phyloP scores from a whole-genome alignment of 2,888 invertebrate species.

The Callyntrura guangdongensis region DNA sequence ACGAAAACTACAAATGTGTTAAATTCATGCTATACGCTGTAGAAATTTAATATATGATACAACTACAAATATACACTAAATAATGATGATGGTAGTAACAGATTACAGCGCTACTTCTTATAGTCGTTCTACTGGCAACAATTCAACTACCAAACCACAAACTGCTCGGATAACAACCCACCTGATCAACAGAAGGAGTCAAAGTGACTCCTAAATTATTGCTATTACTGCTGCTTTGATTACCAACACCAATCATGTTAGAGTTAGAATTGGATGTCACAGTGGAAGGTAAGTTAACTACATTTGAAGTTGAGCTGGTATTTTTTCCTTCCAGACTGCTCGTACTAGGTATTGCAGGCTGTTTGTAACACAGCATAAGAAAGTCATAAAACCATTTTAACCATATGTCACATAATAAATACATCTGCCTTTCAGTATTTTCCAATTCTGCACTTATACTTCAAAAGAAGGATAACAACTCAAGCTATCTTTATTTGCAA shows the following conservation, averaged over 20 bases:
- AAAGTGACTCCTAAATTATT: constrained; percentile 86
- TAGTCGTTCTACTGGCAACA: constrained; percentile 61
- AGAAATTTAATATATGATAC: background rate
- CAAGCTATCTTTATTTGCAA: background rate
- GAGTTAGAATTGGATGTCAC: constrained; percentile 82
- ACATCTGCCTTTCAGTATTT: constrained; percentile 9
- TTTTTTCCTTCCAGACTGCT: constrained; percentile 81
- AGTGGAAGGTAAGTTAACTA: constrained; percentile 79
- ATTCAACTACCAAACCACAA: constrained; percentile 60
- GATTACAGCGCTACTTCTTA: constrained; percentile 27
- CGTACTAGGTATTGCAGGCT: constrained; percentile 80
- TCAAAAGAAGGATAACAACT: background rate
- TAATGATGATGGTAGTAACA: constrained; percentile 25
- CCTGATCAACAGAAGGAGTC: constrained; percentile 87
- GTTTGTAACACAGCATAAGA: constrained; percentile 74
- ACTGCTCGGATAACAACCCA: constrained; percentile 84
- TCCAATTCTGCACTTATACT: background rate
- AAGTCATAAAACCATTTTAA: constrained; percentile 75
- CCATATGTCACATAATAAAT: constrained; percentile 44
- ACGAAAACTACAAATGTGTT: background rate
- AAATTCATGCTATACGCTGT: constrained; percentile 13
- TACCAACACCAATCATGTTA: constrained; percentile 80
- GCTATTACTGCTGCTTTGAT: constrained; percentile 80
- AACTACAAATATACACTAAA: constrained; percentile 30
- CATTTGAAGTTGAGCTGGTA: constrained; percentile 80